These are phyloP conservation scores for Tetrax tetrax DNA, from an alignment of 2,113 vertebrate genomes.

Conservation along the genomic window DNA sequence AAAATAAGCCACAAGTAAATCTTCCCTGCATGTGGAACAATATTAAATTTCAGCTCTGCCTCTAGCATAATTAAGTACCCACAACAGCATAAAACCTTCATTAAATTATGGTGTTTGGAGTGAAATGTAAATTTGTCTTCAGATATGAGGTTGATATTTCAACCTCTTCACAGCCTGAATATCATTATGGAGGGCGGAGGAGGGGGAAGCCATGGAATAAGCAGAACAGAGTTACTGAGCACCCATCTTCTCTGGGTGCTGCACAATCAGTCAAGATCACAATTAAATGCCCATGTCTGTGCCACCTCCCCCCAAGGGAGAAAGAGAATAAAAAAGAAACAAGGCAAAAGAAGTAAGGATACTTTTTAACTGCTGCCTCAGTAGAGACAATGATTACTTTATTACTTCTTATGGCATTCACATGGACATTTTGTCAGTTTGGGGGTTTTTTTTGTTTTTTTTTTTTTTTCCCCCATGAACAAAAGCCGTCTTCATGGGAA, in stretches of 20 bases:
- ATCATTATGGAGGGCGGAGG: neutral
- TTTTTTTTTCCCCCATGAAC: neutral
- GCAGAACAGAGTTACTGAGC: neutral
- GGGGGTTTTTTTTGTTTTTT: too few species aligned
- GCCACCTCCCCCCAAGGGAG: neutral
- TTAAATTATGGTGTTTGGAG: constrained; percentile 77
- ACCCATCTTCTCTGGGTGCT: neutral
- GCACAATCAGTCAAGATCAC: neutral
- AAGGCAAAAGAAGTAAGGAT: neutral
- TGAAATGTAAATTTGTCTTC: constrained; percentile 80
- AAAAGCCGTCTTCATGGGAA: neutral
- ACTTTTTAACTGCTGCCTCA: neutral
- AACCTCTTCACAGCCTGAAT: constrained; percentile 54
- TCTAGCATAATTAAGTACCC: constrained; percentile 75
- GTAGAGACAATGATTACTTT: neutral
- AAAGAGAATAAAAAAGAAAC: neutral
- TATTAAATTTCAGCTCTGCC: constrained; percentile 71
- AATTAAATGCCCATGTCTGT: neutral
- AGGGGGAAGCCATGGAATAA: constrained; percentile 27
- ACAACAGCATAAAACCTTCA: constrained; percentile 76
- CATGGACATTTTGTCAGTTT: neutral
- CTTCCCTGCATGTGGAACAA: constrained; percentile 49
- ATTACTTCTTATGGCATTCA: neutral
- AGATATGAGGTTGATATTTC: constrained; percentile 74
- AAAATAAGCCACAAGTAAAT: constrained; percentile 60